These are phyloP conservation scores for Archilochus colubris DNA, from an alignment of 2,113 vertebrate species.

Conservation along the genomic window DNA sequence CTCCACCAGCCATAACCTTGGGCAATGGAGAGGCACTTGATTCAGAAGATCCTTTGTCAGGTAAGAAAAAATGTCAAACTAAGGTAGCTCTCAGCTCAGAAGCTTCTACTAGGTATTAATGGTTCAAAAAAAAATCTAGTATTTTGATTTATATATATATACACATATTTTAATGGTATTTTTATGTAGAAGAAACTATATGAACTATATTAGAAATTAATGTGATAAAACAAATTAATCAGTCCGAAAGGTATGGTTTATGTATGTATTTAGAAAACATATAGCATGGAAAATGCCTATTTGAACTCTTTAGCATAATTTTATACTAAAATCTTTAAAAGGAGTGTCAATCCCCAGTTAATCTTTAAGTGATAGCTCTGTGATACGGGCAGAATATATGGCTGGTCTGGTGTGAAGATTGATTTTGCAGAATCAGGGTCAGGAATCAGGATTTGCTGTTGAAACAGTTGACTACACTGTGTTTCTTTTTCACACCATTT, in stretches of 20 bases:
- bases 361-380: background rate
- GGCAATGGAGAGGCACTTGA: conserved; percentile 77
- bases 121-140: background rate
- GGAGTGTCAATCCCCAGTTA: background rate
- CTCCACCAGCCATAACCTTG: conserved; percentile 78
- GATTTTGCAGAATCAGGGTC: background rate
- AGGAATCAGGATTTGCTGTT: background rate
- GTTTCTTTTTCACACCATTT: background rate
- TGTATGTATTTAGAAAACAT: background rate
- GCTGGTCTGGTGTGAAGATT: background rate
- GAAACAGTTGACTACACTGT: background rate
- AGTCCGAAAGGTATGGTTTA: background rate
- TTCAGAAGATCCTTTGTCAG: conserved; percentile 80
- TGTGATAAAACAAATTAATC: background rate
- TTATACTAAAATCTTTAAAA: background rate
- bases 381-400: background rate
- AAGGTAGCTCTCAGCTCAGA: background rate
- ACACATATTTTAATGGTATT: background rate
- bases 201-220: background rate
- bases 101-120: background rate
- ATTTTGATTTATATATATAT: background rate
- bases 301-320: background rate
- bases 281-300: background rate
- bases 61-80: conserved; percentile 62
- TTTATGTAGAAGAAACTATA: background rate